Percentiles rank a stretch among this genome's conserved stretches.
Conservation (phyloP, 2,113 vertebrate genomes). For the Dipodomys merriami region DNA sequence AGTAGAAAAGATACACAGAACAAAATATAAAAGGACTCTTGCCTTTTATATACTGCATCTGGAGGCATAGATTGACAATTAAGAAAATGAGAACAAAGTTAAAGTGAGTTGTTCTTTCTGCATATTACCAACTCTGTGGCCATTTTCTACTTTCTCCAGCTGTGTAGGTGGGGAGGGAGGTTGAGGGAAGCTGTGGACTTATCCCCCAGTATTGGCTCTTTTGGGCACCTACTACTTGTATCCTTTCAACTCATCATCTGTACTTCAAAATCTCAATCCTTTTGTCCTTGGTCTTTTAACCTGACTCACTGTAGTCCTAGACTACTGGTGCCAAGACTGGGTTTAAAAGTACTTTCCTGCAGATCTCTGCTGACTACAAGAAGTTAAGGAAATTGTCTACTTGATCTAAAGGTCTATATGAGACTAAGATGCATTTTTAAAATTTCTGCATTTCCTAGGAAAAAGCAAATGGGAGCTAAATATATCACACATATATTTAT, state of each 20-base stretch:
- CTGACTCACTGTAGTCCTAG: background rate
- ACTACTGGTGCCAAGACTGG: background rate
- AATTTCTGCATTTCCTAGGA: background rate
- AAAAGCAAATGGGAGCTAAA: background rate
- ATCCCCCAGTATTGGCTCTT: background rate
- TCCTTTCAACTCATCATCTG: background rate
- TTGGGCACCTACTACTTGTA: background rate
- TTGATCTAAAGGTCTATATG: background rate
- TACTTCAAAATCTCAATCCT: background rate
- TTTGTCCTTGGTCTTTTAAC: background rate
- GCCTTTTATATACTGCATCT: background rate
- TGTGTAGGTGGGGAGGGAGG: too few species aligned
- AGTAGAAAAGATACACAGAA: background rate
- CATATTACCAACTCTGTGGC: background rate
- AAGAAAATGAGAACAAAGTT: background rate
- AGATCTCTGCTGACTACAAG: background rate
- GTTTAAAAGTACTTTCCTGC: constrained; percentile 5
- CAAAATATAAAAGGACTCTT: background rate
- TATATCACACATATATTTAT: too few species aligned
- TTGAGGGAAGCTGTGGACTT: background rate
- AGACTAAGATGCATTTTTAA: background rate
- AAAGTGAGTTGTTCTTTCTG: background rate
- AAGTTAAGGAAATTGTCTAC: background rate
- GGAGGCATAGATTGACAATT: background rate
- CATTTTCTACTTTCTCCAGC: background rate